These are phyloP conservation scores for Nephotettix cincticeps DNA, from an alignment of 1,140 invertebrate species.

Conservation along the genomic window DNA sequence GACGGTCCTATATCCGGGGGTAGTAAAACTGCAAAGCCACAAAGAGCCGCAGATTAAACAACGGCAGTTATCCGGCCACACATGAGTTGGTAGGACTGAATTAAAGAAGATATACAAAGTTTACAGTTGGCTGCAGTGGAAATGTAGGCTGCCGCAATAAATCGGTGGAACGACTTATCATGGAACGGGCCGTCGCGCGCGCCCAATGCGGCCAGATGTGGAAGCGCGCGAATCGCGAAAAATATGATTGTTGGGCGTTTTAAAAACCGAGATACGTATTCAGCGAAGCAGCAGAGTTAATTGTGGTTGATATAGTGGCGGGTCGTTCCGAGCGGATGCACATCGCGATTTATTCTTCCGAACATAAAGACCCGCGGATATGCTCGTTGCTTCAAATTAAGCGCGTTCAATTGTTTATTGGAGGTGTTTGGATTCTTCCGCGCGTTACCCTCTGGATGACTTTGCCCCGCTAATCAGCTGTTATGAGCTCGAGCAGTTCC, in stretches of 20 bases:
- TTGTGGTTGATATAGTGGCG: slow-evolving; percentile 16
- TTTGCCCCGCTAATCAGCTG: slow-evolving; percentile 20
- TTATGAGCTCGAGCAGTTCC: neutral
- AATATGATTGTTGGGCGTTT: slow-evolving; percentile 20
- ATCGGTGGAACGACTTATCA: slow-evolving; percentile 9
- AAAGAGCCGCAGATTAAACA: slow-evolving; percentile 14
- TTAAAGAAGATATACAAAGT: slow-evolving; percentile 17
- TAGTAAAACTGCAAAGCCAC: neutral
- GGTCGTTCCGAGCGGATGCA: neutral
- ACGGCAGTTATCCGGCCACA: slow-evolving; percentile 18
- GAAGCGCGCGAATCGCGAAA: slow-evolving; percentile 9
- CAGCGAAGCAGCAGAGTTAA: slow-evolving; percentile 16
- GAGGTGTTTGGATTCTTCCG: slow-evolving; percentile 21
- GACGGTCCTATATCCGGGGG: no score
- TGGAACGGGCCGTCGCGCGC: neutral
- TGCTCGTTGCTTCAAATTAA: slow-evolving; percentile 21
- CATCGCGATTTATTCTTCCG: slow-evolving; percentile 10
- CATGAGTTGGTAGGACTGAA: slow-evolving; percentile 21
- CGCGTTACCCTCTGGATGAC: neutral
- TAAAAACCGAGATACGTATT: slow-evolving; percentile 7
- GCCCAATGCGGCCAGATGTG: neutral
- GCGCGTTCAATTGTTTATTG: slow-evolving; percentile 20
- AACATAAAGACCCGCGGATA: slow-evolving; percentile 10
- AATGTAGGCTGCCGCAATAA: slow-evolving; percentile 15
- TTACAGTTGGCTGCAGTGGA: slow-evolving; percentile 11